phyloP scores from a whole-genome alignment of 1,140 invertebrate species.

The Belonocnema kinseyi region DNA sequence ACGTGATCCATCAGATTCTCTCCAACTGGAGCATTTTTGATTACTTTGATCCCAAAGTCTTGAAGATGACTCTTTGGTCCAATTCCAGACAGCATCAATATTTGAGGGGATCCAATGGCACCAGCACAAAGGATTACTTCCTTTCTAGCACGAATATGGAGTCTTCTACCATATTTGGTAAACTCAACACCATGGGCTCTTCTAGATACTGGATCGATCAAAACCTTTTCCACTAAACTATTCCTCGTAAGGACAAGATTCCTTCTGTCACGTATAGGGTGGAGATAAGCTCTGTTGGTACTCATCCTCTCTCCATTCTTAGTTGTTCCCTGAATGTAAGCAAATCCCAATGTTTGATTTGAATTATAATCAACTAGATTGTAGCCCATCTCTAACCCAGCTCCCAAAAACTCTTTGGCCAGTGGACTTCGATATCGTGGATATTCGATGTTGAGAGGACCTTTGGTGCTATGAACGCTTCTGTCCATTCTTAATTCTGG shows the following conservation, averaged over 20 bases:
- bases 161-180: constrained; percentile 72
- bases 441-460: constrained; percentile 79
- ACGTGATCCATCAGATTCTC: constrained; percentile 89
- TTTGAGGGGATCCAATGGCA: constrained; percentile 84
- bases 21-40: constrained; percentile 85
- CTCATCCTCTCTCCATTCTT: constrained; percentile 84
- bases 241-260: constrained; percentile 82
- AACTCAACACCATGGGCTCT: constrained; percentile 81
- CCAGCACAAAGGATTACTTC: constrained; percentile 87
- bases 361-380: constrained; percentile 85
- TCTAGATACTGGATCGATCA: constrained; percentile 83
- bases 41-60: constrained; percentile 77
- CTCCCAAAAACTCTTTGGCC: constrained; percentile 81
- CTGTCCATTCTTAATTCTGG: constrained; percentile 73
- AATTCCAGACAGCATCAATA: constrained; percentile 89
- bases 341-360: constrained; percentile 79
- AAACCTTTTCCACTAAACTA: constrained; percentile 82
- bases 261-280: constrained; percentile 78
- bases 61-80: constrained; percentile 84
- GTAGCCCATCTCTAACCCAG: constrained; percentile 81
- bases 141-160: constrained; percentile 79
- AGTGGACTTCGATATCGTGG: constrained; percentile 78
- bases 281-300: constrained; percentile 84
- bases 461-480: constrained; percentile 78
- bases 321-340: constrained; percentile 81